phyloP scores from a whole-genome alignment of 1,140 invertebrate genomes.

The Neodiprion fabricii region DNA sequence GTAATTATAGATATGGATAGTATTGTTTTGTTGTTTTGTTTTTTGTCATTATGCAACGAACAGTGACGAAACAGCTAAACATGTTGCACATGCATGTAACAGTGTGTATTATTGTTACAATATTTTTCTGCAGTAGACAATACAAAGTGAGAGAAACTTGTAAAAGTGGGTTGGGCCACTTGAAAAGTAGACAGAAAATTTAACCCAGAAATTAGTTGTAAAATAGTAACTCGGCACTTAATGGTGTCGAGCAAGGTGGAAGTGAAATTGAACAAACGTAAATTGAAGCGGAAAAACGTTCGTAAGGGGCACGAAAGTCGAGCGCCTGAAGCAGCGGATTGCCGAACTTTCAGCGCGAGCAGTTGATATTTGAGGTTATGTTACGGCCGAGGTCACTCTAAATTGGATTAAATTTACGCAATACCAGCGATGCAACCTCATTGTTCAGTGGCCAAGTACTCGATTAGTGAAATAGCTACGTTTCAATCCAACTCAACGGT shows the following conservation, averaged over 20 bases:
- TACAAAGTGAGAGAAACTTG: too few relatives aligned
- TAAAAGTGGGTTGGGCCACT: constrained; percentile 5
- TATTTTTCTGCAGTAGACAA: too few relatives aligned
- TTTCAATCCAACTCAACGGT: neutral
- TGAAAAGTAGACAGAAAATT: neutral
- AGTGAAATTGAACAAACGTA: too few relatives aligned
- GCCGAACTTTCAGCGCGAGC: neutral
- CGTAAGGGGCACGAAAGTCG: too few relatives aligned
- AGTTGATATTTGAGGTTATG: constrained; percentile 27
- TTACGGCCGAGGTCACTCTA: constrained; percentile 52
- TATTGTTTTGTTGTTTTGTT: neutral
- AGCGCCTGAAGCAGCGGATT: too few relatives aligned
- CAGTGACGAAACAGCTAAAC: neutral
- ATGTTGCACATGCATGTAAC: neutral
- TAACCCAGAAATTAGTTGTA: too few relatives aligned
- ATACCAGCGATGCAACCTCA: constrained; percentile 47
- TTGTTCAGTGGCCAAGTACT: constrained; percentile 31
- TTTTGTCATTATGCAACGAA: neutral
- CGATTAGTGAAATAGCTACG: neutral
- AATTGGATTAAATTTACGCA: constrained; percentile 62
- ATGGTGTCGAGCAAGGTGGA: too few relatives aligned
- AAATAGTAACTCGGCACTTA: too few relatives aligned
- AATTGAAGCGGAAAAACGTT: too few relatives aligned
- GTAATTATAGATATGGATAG: neutral
- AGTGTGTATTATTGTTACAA: too few relatives aligned